Evolutionary conservation across 1,140 invertebrate genomes (phyloP).

Genomic region (Chrysomallon squamiferum): DNA sequence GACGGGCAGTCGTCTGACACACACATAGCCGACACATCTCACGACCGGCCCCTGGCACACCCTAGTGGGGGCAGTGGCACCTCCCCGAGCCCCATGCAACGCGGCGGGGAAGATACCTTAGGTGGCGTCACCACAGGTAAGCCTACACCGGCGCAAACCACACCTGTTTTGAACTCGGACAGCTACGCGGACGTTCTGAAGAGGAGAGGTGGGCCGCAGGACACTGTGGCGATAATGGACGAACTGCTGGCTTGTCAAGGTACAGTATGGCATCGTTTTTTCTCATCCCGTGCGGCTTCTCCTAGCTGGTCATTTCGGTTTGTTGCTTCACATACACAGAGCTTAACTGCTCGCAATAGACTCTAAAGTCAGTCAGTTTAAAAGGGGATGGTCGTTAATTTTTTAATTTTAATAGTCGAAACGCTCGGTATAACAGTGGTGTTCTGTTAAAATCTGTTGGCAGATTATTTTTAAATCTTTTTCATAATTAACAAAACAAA

Average conservation of each 20-base stretch:
- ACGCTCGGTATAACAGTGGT: too few relatives aligned
- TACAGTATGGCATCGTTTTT: constrained; percentile 23
- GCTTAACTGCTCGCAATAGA: too few relatives aligned
- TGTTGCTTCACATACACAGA: too few relatives aligned
- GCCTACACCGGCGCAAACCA: constrained; percentile 4
- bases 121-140: constrained; percentile 26
- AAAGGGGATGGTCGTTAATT: too few relatives aligned
- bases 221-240: constrained; percentile 36
- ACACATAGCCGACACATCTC: constrained; percentile 21
- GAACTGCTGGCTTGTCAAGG: constrained; percentile 33
- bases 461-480: too few relatives aligned
- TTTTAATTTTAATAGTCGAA: too few relatives aligned
- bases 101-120: constrained; percentile 14
- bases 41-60: constrained; percentile 45
- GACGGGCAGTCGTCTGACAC: constrained; percentile 42
- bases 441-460: too few relatives aligned
- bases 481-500: too few relatives aligned
- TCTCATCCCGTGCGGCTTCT: neutral
- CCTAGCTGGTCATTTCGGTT: neutral
- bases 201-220: constrained; percentile 36
- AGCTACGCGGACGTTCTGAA: constrained; percentile 54
- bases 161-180: constrained; percentile 19
- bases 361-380: too few relatives aligned
- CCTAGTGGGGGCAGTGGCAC: constrained; percentile 39
- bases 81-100: constrained; percentile 27